phyloP scores from a whole-genome alignment of 2,113 vertebrate genomes.

The Dromiciops gliroides region DNA sequence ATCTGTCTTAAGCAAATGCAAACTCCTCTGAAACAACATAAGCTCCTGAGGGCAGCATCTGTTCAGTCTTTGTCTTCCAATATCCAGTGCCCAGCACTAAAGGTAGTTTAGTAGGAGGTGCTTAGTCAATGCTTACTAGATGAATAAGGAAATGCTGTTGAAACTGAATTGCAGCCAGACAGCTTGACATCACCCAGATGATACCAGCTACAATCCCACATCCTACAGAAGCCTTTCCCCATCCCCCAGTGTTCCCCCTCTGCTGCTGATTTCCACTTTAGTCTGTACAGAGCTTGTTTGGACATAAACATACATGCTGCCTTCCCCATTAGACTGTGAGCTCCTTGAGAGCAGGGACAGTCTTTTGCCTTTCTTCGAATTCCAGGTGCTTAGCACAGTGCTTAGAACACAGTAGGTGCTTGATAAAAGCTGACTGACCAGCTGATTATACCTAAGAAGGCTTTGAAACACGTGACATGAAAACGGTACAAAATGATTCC shows the following conservation, averaged over 20 bases:
- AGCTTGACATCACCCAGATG: neutral
- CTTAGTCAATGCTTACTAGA: neutral
- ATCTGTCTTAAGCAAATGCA: neutral
- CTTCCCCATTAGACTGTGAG: neutral
- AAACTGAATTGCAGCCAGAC: neutral
- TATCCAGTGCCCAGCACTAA: neutral
- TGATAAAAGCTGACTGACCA: neutral
- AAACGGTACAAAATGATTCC: conserved; percentile 28
- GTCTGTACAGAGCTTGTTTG: neutral
- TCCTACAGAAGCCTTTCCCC: neutral
- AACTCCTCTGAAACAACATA: neutral
- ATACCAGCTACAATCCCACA: neutral
- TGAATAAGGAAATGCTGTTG: neutral
- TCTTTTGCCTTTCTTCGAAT: neutral
- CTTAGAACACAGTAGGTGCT: neutral
- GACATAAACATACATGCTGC: neutral
- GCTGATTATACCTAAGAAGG: neutral
- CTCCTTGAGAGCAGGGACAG: neutral
- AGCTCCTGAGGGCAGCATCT: neutral
- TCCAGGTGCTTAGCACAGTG: neutral
- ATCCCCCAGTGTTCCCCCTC: neutral
- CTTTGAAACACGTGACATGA: neutral
- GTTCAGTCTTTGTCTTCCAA: neutral
- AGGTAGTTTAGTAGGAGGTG: neutral
- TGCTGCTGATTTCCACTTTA: neutral